Conservation (phyloP, 2,797 vertebrate genomes). For the Anas acuta region DNA sequence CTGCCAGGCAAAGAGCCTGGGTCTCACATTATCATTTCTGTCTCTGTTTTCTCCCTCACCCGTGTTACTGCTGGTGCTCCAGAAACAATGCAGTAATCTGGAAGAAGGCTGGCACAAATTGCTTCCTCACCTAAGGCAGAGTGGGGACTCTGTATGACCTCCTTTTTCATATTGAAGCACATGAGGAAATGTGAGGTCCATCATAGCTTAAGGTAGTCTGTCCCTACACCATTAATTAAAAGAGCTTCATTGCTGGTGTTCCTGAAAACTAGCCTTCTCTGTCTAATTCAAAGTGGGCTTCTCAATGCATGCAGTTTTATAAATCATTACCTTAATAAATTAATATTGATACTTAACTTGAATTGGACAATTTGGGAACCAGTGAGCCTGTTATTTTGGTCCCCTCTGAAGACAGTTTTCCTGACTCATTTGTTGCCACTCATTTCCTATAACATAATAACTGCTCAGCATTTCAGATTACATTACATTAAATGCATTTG, state of each 20-base stretch:
- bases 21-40: rapidly evolving
- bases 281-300: not conserved
- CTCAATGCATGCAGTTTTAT: not conserved
- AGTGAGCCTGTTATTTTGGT: not conserved
- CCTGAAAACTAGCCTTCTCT: not conserved
- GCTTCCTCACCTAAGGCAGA: not conserved
- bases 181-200: not conserved
- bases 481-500: not conserved
- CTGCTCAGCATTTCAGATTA: not conserved
- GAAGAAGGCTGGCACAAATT: not conserved
- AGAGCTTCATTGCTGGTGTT: not conserved
- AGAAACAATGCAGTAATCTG: not conserved
- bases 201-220: not conserved
- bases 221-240: not conserved
- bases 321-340: not conserved
- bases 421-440: not conserved
- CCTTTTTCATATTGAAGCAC: not conserved
- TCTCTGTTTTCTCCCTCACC: not conserved
- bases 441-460: not conserved
- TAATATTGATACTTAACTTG: not conserved
- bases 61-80: not conserved
- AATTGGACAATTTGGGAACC: not conserved
- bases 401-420: not conserved
- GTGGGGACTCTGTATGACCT: not conserved
- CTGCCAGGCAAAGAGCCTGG: conserved; percentile 15